phyloP scores from a whole-genome alignment of 2,113 vertebrate species.

The Todiramphus chloris region DNA sequence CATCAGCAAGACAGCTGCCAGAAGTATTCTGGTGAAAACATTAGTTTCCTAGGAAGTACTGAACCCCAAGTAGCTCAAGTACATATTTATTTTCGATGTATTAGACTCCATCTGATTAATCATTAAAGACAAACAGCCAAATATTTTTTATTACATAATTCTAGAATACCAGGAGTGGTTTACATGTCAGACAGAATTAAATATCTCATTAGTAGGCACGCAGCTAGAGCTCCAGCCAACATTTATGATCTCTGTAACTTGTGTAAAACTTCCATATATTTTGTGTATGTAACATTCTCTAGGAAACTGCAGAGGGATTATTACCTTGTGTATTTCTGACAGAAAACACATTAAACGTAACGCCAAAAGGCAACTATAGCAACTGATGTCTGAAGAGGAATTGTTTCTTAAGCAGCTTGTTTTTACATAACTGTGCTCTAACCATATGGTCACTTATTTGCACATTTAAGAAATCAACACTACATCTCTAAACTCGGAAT shows the following conservation, averaged over 20 bases:
- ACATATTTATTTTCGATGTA: constrained; percentile 18
- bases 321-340: constrained; percentile 39
- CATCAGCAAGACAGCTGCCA: not conserved
- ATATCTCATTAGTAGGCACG: constrained; percentile 46
- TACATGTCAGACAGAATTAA: constrained; percentile 24
- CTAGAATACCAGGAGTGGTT: not conserved
- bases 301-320: constrained; percentile 39
- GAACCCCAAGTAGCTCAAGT: not conserved
- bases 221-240: constrained; percentile 68
- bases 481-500: not conserved
- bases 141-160: constrained; percentile 3
- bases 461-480: not conserved
- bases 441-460: constrained; percentile 43
- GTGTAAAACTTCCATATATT: constrained; percentile 55
- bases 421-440: not conserved
- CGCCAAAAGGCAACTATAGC: constrained; percentile 12
- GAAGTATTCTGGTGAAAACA: not conserved
- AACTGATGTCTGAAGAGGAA: constrained; percentile 44
- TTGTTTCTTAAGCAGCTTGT: not conserved
- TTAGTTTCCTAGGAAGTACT: not conserved
- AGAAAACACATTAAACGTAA: constrained; percentile 38
- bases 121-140: constrained; percentile 39
- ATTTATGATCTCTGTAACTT: constrained; percentile 61
- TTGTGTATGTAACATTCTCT: constrained; percentile 30
- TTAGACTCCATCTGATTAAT: not conserved